These are phyloP conservation scores for Protonibea diacanthus DNA, from an alignment of 2,797 vertebrate genomes.

Conservation along the genomic window DNA sequence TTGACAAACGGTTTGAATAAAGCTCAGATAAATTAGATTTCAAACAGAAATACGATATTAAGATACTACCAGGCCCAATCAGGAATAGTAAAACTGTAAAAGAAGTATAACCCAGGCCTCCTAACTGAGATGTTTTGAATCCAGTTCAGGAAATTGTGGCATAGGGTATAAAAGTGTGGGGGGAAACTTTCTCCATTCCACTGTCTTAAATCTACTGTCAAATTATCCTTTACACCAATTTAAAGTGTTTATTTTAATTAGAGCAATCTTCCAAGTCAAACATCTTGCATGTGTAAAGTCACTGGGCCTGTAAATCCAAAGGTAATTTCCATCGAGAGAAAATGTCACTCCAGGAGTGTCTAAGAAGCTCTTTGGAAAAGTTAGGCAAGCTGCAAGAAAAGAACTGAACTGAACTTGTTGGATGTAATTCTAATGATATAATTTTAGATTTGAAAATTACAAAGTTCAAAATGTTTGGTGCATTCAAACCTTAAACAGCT, in stretches of 20 bases:
- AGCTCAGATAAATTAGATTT: not conserved
- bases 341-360: not conserved
- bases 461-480: not conserved
- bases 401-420: not conserved
- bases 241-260: constrained; percentile 12
- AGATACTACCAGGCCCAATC: not conserved
- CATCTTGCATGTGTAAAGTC: constrained; percentile 10
- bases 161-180: not conserved
- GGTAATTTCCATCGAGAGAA: constrained; percentile 3
- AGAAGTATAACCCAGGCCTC: not conserved
- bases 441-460: not conserved
- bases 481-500: not conserved
- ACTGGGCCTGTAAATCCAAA: constrained; percentile 5
- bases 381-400: not conserved
- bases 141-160: constrained; percentile 1
- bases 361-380: not conserved
- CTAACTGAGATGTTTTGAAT: not conserved
- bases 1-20: not conserved
- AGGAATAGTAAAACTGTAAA: not conserved
- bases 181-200: not conserved
- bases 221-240: constrained; percentile 1
- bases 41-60: not conserved
- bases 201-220: not conserved
- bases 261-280: constrained; percentile 7
- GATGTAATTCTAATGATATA: not conserved